Percentiles rank a stretch among this genome's conserved stretches.
These are phyloP conservation scores for Pleuronectes platessa DNA, from an alignment of 2,113 vertebrate species.

Conservation along the genomic window DNA sequence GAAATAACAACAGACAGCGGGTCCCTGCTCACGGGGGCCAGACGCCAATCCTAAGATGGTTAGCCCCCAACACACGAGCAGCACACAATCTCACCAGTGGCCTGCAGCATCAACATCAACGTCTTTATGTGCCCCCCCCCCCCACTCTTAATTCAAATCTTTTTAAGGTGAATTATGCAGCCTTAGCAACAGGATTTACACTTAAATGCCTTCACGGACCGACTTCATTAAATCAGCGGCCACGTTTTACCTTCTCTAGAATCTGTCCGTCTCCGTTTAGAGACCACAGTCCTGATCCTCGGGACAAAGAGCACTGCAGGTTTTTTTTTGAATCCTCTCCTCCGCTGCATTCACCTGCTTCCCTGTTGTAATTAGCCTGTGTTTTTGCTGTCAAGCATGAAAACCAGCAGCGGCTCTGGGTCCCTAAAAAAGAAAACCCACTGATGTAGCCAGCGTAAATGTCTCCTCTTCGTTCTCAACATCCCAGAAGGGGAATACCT, in stretches of 20 bases:
- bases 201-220: slow-evolving; percentile 22
- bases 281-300: slow-evolving; percentile 3
- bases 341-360: slow-evolving; percentile 27
- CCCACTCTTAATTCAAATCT: slow-evolving; percentile 37
- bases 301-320: not conserved
- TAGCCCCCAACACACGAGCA: slow-evolving; percentile 33
- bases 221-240: slow-evolving; percentile 46
- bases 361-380: slow-evolving; percentile 53
- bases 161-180: slow-evolving; percentile 60
- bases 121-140: slow-evolving; percentile 27
- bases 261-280: slow-evolving; percentile 30
- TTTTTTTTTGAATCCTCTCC: slow-evolving; percentile 24
- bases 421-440: slow-evolving; percentile 21
- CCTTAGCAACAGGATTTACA: slow-evolving; percentile 46
- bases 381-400: slow-evolving; percentile 35
- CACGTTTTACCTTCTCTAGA: slow-evolving; percentile 30
- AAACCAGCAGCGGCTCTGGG: slow-evolving; percentile 30
- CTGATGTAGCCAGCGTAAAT: slow-evolving; percentile 35
- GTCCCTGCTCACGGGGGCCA: slow-evolving; percentile 8
- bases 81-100: slow-evolving; percentile 30
- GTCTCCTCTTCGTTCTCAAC: slow-evolving; percentile 34
- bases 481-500: slow-evolving; percentile 59
- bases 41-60: slow-evolving; percentile 54
- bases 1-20: slow-evolving; percentile 60
- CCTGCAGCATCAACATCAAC: slow-evolving; percentile 39